These are phyloP conservation scores for Drosophila ohnishii DNA, from an alignment of 1,140 invertebrate species.

Conservation along the genomic window DNA sequence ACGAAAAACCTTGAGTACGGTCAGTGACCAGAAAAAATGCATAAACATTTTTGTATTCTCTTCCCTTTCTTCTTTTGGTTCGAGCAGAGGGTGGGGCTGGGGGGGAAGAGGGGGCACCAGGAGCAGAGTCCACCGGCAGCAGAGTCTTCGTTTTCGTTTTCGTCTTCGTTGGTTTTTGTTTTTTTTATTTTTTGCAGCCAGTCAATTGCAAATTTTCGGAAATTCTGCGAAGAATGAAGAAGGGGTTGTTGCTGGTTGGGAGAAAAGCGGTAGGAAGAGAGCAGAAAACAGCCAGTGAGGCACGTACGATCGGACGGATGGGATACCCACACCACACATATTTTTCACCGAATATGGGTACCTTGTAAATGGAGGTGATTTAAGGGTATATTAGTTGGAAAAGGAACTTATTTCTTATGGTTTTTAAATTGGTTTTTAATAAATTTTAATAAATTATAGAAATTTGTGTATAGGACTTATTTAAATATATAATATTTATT, in stretches of 20 bases:
- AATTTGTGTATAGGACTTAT: too few species aligned
- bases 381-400: not conserved
- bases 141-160: slow-evolving; percentile 18
- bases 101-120: slow-evolving; percentile 5
- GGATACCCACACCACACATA: slow-evolving; percentile 28
- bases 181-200: slow-evolving; percentile 46
- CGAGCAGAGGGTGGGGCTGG: not conserved
- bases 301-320: slow-evolving; percentile 56
- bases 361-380: not conserved
- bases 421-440: not conserved
- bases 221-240: slow-evolving; percentile 52
- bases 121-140: slow-evolving; percentile 24
- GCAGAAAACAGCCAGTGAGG: slow-evolving; percentile 30
- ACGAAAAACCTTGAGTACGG: slow-evolving; percentile 81
- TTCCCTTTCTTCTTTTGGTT: slow-evolving; percentile 41
- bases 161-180: slow-evolving; percentile 27
- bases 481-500: too few species aligned
- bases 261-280: slow-evolving; percentile 11
- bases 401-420: too few species aligned
- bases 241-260: slow-evolving; percentile 13
- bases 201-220: slow-evolving; percentile 81
- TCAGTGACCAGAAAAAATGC: slow-evolving; percentile 81
- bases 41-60: slow-evolving; percentile 79
- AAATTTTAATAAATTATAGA: too few species aligned
- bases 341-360: slow-evolving; percentile 30